Conservation (phyloP, 2,113 vertebrate species). For the Ctenodactylus gundi region DNA sequence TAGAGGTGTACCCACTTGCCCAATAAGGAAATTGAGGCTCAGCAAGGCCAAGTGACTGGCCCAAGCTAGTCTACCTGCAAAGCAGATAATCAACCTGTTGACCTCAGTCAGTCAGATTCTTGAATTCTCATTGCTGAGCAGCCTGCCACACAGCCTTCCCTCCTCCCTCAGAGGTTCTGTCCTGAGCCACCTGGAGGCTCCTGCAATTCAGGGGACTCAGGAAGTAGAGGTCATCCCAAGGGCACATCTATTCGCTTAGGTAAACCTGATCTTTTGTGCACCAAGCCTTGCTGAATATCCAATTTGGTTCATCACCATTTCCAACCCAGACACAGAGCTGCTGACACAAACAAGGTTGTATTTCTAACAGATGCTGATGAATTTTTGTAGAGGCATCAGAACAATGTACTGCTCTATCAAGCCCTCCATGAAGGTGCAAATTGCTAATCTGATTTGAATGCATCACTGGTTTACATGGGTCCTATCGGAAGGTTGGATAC, state of each 20-base stretch:
- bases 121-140: background rate
- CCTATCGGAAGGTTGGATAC: slow-evolving; percentile 66
- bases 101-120: background rate
- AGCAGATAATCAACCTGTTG: background rate
- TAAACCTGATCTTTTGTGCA: background rate
- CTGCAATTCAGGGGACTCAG: background rate
- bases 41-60: background rate
- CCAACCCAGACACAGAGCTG: slow-evolving; percentile 63
- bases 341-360: slow-evolving; percentile 72
- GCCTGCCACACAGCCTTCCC: background rate
- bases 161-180: background rate
- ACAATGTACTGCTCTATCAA: slow-evolving; percentile 74
- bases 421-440: slow-evolving; percentile 79
- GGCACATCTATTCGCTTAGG: background rate
- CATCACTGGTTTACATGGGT: slow-evolving; percentile 72
- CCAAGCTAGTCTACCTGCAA: background rate
- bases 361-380: slow-evolving; percentile 73
- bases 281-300: background rate
- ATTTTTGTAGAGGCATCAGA: slow-evolving; percentile 75
- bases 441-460: slow-evolving; percentile 81
- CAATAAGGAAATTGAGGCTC: background rate
- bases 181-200: background rate
- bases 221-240: background rate
- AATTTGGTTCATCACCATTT: slow-evolving; percentile 72
- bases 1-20: background rate